Percentiles rank a stretch among this genome's conserved stretches.
Conservation (phyloP, 2,888 invertebrate genomes). For the Plagiodera versicolora region DNA sequence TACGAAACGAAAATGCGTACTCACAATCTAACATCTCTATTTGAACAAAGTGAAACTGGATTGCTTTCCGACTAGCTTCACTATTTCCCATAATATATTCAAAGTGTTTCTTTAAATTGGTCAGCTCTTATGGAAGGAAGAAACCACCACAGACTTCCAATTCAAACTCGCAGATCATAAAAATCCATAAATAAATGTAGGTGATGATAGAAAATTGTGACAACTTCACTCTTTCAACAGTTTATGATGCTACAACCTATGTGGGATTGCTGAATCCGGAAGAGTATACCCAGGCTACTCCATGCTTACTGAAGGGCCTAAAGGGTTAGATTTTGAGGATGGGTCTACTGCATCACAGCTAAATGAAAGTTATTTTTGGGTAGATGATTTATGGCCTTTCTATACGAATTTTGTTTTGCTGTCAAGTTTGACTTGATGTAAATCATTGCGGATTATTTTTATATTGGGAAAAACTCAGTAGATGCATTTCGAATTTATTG, state of each 20-base stretch:
- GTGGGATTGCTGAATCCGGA: slow-evolving; percentile 18
- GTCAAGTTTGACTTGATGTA: no score
- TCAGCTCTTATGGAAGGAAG: no score
- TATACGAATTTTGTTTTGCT: no score
- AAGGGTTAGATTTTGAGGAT: slow-evolving; percentile 21
- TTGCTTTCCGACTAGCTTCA: neutral
- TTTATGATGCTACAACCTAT: slow-evolving; percentile 19
- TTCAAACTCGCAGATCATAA: no score
- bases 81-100: no score
- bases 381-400: neutral
- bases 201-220: neutral
- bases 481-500: no score
- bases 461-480: no score
- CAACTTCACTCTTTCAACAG: slow-evolving; percentile 19
- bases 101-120: no score
- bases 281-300: slow-evolving; percentile 24
- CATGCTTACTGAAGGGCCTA: slow-evolving; percentile 21
- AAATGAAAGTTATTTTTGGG: slow-evolving; percentile 26
- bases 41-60: neutral
- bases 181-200: no score
- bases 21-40: neutral
- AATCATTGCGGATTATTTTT: neutral
- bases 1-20: slow-evolving; percentile 7
- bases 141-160: no score
- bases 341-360: slow-evolving; percentile 26